Base-by-base conservation (phyloP, 2,888 invertebrate species). In the Sarcophaga rosellei region DNA sequence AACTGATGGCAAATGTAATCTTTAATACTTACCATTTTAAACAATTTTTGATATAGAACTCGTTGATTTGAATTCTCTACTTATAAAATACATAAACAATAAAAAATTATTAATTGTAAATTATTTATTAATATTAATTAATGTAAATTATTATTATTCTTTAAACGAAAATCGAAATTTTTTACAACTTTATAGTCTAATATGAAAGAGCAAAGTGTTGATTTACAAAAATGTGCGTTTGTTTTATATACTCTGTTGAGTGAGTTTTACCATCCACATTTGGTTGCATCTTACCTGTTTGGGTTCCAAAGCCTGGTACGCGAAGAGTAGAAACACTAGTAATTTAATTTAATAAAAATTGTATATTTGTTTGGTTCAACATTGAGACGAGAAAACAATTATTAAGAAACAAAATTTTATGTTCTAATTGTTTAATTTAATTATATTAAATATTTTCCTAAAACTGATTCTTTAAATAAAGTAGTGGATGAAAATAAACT, bases 211-310 rank as follows among this genome's bases (percentile, higher is more conserved):
- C 62, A 65, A 45, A 82, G 72, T 85, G 85, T 75, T 61, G 57
- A 0, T 53, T 57, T 4, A 35, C 66, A 75, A 76, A 57, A 53
- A 23, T 23, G 70, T 25, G 25, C 53, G 25, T 35, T 66, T 61
- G 66, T 79, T 77, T 82, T 85, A 79, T 85, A 82, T 74, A 79
- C 74, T 61, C 70, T 25, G 68, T 63, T 59, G 53, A 25, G 15
- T n/a, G n/a, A 69, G 63, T 59, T 63, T 69, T 72, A 72, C 12
- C 53, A 53, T 79, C 78, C 78, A 79, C 70, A 79, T 0, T 10
- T 70, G 44, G 45, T 65, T 17, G 59, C 12, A 47, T 47, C 23
- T 70, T 23, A 23, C 45, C 25, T 44, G 62, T 17, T 68, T 69
- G 63, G 11, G 68, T 68, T 81, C 80, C 81, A 81, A 66, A 76